Evolutionary conservation across 2,797 vertebrate genomes (phyloP), one percentile per base, ranked within the genome.

Genomic region (Gymnothorax reevesii): DNA sequence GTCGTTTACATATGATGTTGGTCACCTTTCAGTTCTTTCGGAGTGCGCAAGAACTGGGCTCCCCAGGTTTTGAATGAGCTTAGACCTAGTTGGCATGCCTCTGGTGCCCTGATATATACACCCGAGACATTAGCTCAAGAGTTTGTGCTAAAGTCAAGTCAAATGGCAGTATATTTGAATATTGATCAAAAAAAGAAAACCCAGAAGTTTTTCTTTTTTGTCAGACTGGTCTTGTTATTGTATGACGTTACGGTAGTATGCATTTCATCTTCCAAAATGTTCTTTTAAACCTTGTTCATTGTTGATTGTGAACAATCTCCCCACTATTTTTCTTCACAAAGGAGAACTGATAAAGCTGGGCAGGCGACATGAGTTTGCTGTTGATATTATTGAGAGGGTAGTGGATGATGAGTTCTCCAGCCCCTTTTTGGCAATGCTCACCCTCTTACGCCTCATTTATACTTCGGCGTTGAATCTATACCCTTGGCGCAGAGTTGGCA

Each of bases 211-310:
- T 22, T 8, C 13, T 13, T 75, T 27, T 4, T 75, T 54, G 7
- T 55, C 42, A 20, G 33, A 42, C 73, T 42, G 27, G 13, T 75
- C 33, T 75, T 49, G 12, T 33, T 66, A 25, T 75, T 42, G 33
- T 42, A 42, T 42, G 33, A 15, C 4, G 42, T 12, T 20, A 55
- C 54, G 75, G 52, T 79, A 52, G 75, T 54, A 55, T 52, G 7
- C 27, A 42, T 60, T 62, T 84, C 60, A 84, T 10, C 20, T 84
- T 84, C 22, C 22, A 64, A 77, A 52, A 77, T 60, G 60, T 83
- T 62, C 33, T 84, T 84, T 84, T 49, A 64, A 20, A 84, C 60
- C 60, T 52, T 84, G 33, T 64, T 66, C 6, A 42, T 83, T 83
- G 9, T 75, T 75, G 42, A 49, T 83, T 83, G 17, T 25, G 17